phyloP scores from a whole-genome alignment of 2,797 vertebrate genomes.

The Adrianichthys oophorus region DNA sequence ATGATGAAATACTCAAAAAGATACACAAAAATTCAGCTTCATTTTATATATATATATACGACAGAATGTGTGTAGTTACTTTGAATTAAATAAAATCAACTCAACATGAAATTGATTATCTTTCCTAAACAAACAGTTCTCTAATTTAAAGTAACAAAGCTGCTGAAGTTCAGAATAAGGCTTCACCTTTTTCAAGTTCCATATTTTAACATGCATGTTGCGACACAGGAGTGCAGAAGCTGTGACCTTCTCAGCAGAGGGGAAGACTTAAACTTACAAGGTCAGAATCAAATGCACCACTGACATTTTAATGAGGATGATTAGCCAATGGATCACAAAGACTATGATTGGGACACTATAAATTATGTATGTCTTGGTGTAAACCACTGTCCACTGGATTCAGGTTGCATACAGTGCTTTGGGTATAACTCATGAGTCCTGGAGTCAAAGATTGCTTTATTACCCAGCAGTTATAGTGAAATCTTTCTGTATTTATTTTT shows the following conservation, averaged over 20 bases:
- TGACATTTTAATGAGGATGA: conserved; percentile 40
- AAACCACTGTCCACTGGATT: background rate
- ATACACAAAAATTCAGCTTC: no score
- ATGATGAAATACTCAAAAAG: no score
- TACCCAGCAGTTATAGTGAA: background rate
- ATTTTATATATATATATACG: no score
- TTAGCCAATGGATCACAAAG: conserved; percentile 10
- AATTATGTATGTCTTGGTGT: background rate
- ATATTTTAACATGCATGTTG: conserved; percentile 40
- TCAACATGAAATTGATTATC: no score
- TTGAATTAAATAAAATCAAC: no score
- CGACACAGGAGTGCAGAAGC: conserved; percentile 25
- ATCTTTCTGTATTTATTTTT: no score
- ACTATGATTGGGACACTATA: conserved; percentile 5
- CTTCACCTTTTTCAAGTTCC: conserved; percentile 5
- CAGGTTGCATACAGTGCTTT: background rate
- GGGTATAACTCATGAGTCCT: background rate
- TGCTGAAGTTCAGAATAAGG: conserved; percentile 16
- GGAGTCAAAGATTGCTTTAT: background rate
- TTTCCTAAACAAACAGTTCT: no score
- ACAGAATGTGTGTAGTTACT: no score
- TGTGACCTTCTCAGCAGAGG: conserved; percentile 50
- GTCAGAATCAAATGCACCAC: conserved; percentile 32
- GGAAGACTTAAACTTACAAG: conserved; percentile 33
- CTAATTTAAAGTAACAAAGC: conserved; percentile 7